A percentile compares a stretch with the other conserved stretches of the same genome.
phyloP scores from a whole-genome alignment of 2,113 vertebrate species.

The Actinemys pallida region DNA sequence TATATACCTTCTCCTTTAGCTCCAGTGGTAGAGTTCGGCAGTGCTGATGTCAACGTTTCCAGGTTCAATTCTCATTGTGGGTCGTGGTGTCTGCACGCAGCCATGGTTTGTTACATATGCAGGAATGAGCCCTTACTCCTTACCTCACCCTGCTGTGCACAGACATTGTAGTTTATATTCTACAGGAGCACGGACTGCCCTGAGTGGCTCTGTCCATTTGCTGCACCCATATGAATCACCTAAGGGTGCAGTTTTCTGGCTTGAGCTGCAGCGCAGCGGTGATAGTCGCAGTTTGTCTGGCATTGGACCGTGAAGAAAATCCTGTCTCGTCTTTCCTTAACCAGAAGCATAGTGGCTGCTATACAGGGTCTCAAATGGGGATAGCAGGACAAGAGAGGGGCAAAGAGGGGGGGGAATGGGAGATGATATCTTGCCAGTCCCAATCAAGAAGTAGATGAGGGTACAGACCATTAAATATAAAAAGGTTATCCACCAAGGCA shows the following conservation, averaged over 20 bases:
- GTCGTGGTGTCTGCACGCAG: background rate
- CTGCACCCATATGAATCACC: background rate
- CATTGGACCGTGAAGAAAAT: background rate
- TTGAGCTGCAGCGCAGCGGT: background rate
- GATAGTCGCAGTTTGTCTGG: background rate
- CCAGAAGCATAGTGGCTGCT: background rate
- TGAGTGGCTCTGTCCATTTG: background rate
- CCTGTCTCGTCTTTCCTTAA: background rate
- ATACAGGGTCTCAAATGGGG: background rate
- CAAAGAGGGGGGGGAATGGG: too few species aligned
- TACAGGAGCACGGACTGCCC: background rate
- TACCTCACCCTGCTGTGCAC: background rate
- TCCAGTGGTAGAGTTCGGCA: background rate
- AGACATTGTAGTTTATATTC: background rate
- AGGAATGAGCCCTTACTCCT: background rate
- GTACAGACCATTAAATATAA: background rate
- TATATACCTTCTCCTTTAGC: background rate
- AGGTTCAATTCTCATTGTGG: background rate
- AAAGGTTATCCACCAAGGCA: background rate
- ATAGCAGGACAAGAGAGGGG: background rate
- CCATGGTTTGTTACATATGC: fast-evolving
- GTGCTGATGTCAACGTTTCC: fast-evolving
- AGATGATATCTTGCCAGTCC: background rate
- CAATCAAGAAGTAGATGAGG: background rate
- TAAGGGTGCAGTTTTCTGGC: background rate